phyloP scores from a whole-genome alignment of 2,888 invertebrate species.

The Embidobia sp. region DNA sequence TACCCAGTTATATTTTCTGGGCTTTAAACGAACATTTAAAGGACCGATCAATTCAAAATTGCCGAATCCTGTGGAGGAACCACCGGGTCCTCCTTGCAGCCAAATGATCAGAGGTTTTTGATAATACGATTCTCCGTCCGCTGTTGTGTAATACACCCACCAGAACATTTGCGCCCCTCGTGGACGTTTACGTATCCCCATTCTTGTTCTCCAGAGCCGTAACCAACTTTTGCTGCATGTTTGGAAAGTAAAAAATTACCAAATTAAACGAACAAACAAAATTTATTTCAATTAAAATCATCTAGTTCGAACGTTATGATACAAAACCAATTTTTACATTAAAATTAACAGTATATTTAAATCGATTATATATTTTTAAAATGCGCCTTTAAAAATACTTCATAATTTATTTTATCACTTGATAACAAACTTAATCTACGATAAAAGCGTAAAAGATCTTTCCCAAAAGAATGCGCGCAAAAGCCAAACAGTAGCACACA shows the following conservation, averaged over 20 bases:
- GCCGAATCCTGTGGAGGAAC: conserved; percentile 83
- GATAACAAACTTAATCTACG: no score
- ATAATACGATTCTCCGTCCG: conserved; percentile 64
- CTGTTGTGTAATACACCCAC: conserved; percentile 82
- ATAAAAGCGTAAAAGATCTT: no score
- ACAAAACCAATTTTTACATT: no score
- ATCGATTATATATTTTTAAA: no score
- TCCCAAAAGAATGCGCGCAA: no score
- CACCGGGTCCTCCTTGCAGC: conserved; percentile 84
- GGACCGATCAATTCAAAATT: conserved; percentile 85
- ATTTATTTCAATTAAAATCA: no score
- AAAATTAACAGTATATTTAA: no score
- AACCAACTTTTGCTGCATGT: conserved; percentile 64
- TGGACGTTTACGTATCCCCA: conserved; percentile 83
- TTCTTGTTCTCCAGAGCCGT: conserved; percentile 77
- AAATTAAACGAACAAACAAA: no score
- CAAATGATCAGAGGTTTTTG: conserved; percentile 82
- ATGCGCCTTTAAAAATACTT: no score
- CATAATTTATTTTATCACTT: no score
- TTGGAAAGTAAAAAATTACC: not conserved
- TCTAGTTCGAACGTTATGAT: no score
- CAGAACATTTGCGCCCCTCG: conserved; percentile 83
- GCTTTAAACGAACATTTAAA: conserved; percentile 81
- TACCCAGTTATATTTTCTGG: conserved; percentile 84
- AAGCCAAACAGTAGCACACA: no score